phyloP scores from a whole-genome alignment of 2,113 vertebrate species.

The Protobothrops mucrosquamatus region DNA sequence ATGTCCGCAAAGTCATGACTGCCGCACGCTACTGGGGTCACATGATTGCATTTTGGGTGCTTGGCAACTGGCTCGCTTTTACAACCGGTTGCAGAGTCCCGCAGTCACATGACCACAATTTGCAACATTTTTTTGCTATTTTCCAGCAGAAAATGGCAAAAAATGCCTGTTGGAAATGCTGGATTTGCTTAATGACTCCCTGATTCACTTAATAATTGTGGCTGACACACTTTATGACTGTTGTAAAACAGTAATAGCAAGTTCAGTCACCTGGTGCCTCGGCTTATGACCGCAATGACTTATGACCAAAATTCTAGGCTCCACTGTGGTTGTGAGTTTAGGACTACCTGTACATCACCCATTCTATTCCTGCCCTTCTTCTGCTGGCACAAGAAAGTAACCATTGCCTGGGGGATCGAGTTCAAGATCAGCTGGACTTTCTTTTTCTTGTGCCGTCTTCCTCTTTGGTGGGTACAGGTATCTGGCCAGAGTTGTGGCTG shows the following conservation, averaged over 20 bases:
- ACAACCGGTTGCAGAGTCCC: neutral
- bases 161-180: neutral
- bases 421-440: neutral
- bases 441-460: neutral
- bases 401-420: neutral
- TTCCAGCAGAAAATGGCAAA: neutral
- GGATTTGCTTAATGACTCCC: neutral
- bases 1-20: neutral
- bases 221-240: neutral
- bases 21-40: neutral
- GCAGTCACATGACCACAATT: neutral
- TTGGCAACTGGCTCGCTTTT: neutral
- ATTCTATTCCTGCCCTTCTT: neutral
- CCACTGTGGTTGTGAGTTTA: neutral
- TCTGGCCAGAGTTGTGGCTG: fast-evolving
- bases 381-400: neutral
- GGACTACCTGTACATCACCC: neutral
- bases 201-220: neutral
- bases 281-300: neutral
- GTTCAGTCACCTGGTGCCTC: neutral
- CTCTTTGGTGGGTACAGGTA: neutral
- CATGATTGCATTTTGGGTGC: neutral
- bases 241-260: neutral
- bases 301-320: neutral
- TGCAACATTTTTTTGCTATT: neutral